phyloP scores from a whole-genome alignment of 2,888 invertebrate genomes.

The Acanthosoma haemorrhoidale region DNA sequence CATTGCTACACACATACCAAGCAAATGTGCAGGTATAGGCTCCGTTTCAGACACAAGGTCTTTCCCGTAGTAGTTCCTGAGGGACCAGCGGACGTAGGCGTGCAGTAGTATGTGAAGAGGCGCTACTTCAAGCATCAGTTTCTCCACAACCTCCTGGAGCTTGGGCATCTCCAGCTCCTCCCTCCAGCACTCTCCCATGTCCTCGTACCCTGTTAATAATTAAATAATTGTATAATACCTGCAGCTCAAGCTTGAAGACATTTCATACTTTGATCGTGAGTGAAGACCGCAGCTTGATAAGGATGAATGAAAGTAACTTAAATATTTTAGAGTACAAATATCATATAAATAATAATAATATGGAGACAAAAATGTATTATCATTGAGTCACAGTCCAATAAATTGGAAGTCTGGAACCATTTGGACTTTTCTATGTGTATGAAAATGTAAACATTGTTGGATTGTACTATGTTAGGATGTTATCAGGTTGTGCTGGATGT shows the following conservation, averaged over 20 bases:
- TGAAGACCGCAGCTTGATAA: no score
- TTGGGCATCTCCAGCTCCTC: constrained; percentile 48
- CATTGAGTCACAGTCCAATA: no score
- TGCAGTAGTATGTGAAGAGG: constrained; percentile 51
- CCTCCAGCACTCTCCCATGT: constrained; percentile 48
- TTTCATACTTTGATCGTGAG: no score
- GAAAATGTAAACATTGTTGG: no score
- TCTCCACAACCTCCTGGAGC: constrained; percentile 49
- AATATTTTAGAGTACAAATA: no score
- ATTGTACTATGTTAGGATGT: no score
- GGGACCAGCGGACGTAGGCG: constrained; percentile 51
- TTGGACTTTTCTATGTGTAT: no score
- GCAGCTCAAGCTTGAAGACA: neutral
- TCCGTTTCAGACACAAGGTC: constrained; percentile 45
- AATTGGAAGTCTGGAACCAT: no score
- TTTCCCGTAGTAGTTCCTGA: constrained; percentile 49
- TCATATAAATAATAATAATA: no score
- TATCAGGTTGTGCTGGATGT: no score
- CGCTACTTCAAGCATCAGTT: constrained; percentile 43
- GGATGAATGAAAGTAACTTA: no score
- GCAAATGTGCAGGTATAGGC: constrained; percentile 49
- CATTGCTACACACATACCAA: constrained; percentile 44
- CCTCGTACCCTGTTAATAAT: constrained; percentile 42
- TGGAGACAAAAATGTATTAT: no score
- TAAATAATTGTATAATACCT: neutral